Base-by-base conservation (phyloP, 2,888 invertebrate species). In the Lasioglossum calceatum region DNA sequence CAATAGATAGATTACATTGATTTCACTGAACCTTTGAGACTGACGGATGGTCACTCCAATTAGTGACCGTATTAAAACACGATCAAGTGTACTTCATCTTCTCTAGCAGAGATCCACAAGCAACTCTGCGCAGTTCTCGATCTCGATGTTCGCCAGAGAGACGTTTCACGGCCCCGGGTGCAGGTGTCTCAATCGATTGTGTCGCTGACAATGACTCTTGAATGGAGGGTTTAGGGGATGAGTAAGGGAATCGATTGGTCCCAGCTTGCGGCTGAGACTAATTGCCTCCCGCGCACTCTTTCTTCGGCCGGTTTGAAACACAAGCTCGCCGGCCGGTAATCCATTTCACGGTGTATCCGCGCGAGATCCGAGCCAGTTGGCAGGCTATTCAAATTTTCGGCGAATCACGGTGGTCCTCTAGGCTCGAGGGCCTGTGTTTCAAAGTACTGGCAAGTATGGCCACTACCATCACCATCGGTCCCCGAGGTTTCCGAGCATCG, bases 351-450 rank as follows among this genome's bases (percentile, higher is more conserved):
- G 85, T 74, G 12, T 27, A 61, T 27, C 36, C 77, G 44, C 44
- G 44, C 14, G n/a, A 67, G 61, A 32, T 10, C 39, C 44, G 70
- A 36, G 47, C 54, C 71, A 70, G 39, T 71, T 75, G 71, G 61
- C 74, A 47, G 36, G 77, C 81, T 81, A 87, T 84, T 81, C 79
- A 85, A 85, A 87, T 81, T 84, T 87, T 58, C 32, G 47, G 75
- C 81, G 77, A 87, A 76, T 87, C 87, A 87, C 79, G 87, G 75
- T 84, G 84, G 83, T 86, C 84, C 72, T n/a, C 0, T 14, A 19
- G 1, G 78, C 77, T 75, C 54, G 76, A 73, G 73, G 75, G 70
- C 54, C 47, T 10, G n/a, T 7, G 2, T 50, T 19, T 19, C 19
- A 19, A 54, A 54, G 10, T 3, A n/a, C 23, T n/a, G 54, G 54